phyloP scores from a whole-genome alignment of 2,888 invertebrate species.

The Ptychoptera albimana region DNA sequence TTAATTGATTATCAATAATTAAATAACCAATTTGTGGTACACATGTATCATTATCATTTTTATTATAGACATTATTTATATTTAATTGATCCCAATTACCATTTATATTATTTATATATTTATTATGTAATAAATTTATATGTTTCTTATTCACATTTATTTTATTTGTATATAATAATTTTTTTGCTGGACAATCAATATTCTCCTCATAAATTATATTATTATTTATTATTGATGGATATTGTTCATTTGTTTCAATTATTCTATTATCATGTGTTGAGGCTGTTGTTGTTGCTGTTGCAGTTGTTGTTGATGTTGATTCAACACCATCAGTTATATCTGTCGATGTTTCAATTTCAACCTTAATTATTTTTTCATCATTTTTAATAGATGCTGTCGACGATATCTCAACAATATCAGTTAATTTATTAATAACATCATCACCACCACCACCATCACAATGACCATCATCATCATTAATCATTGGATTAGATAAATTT shows the following conservation, averaged over 20 bases:
- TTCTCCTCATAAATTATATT: slow-evolving; percentile 15
- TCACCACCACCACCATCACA: too few species aligned
- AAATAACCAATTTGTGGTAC: slow-evolving; percentile 27
- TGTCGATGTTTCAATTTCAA: neutral
- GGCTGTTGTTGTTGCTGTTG: neutral
- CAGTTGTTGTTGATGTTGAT: neutral
- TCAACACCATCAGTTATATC: too few species aligned
- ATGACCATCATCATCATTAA: too few species aligned
- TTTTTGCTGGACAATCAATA: slow-evolving; percentile 22
- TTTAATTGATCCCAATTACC: slow-evolving; percentile 34
- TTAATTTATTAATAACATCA: neutral
- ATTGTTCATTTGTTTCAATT: neutral
- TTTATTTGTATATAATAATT: slow-evolving; percentile 21
- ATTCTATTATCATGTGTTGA: too few species aligned
- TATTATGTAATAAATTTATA: slow-evolving; percentile 38
- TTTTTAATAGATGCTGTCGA: neutral
- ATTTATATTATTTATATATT: slow-evolving; percentile 39
- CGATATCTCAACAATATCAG: neutral
- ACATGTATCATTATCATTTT: slow-evolving; percentile 14
- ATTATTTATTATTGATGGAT: neutral
- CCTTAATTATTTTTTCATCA: neutral
- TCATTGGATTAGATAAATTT: too few species aligned
- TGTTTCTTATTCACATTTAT: slow-evolving; percentile 30
- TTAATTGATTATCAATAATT: slow-evolving; percentile 12
- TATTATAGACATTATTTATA: neutral